These are phyloP conservation scores for Chloroclysta siterata DNA, from an alignment of 2,888 invertebrate species.

Conservation along the genomic window DNA sequence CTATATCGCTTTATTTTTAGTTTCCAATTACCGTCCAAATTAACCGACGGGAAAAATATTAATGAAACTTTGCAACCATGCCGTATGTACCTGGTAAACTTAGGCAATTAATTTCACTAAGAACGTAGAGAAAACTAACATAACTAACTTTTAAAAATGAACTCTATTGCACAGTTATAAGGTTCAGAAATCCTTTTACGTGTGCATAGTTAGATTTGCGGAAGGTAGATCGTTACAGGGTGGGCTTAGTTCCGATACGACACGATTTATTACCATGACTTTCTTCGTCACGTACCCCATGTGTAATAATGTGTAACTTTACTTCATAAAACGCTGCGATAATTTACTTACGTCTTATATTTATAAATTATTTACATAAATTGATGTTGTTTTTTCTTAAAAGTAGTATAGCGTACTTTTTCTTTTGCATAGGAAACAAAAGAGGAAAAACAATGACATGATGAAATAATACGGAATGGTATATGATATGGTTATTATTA, in stretches of 20 bases:
- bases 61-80: constrained; percentile 19
- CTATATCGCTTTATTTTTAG: not conserved
- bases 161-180: constrained; percentile 26
- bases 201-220: constrained; percentile 31
- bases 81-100: constrained; percentile 20
- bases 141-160: constrained; percentile 11
- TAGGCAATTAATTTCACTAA: constrained; percentile 31
- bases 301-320: constrained; percentile 36
- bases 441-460: too few species aligned
- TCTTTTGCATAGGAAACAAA: too few species aligned
- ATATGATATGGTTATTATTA: too few species aligned
- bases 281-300: constrained; percentile 52
- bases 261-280: constrained; percentile 59
- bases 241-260: constrained; percentile 58
- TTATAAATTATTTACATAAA: constrained; percentile 3
- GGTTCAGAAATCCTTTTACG: constrained; percentile 15
- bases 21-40: constrained; percentile 20
- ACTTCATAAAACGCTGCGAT: constrained; percentile 44
- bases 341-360: constrained; percentile 8
- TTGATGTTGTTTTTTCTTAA: not conserved
- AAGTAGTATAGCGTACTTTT: too few species aligned
- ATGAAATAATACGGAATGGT: too few species aligned
- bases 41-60: constrained; percentile 22
- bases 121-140: constrained; percentile 18
- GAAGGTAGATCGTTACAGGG: constrained; percentile 47